phyloP scores from a whole-genome alignment of 2,113 vertebrate genomes.

The Strix aluco region DNA sequence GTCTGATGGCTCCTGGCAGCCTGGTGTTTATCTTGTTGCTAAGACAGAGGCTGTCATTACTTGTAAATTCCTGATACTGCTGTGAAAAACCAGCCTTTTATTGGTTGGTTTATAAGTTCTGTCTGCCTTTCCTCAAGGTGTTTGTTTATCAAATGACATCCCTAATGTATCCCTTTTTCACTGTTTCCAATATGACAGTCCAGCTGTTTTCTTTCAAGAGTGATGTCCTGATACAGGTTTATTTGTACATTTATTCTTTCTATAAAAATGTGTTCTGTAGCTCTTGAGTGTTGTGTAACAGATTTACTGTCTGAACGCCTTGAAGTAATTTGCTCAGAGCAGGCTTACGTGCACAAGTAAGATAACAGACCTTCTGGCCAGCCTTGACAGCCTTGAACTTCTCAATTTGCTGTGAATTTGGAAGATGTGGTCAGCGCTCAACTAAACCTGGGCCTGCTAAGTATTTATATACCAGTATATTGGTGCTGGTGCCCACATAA shows the following conservation, averaged over 20 bases:
- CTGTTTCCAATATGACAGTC: background rate
- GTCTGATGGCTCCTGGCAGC: background rate
- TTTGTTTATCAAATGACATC: background rate
- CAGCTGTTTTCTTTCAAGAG: background rate
- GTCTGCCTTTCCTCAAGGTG: slow-evolving; percentile 13
- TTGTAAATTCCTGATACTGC: slow-evolving; percentile 12
- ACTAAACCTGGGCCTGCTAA: background rate
- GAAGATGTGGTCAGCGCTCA: background rate
- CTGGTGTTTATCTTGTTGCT: slow-evolving; percentile 24
- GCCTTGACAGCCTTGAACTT: background rate
- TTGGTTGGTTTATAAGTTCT: background rate
- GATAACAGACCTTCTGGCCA: background rate
- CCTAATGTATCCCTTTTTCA: background rate
- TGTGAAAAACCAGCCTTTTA: background rate
- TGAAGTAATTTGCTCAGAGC: background rate
- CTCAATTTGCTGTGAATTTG: background rate
- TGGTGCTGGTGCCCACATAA: background rate
- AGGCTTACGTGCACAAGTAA: background rate
- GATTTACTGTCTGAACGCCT: background rate
- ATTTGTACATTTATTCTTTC: background rate
- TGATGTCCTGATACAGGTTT: background rate
- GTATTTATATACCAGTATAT: background rate
- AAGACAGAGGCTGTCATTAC: slow-evolving; percentile 15
- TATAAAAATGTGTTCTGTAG: background rate
- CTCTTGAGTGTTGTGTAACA: background rate